Conservation (phyloP, 64 coral and sea anemone species). For the Montipora cactus region DNA sequence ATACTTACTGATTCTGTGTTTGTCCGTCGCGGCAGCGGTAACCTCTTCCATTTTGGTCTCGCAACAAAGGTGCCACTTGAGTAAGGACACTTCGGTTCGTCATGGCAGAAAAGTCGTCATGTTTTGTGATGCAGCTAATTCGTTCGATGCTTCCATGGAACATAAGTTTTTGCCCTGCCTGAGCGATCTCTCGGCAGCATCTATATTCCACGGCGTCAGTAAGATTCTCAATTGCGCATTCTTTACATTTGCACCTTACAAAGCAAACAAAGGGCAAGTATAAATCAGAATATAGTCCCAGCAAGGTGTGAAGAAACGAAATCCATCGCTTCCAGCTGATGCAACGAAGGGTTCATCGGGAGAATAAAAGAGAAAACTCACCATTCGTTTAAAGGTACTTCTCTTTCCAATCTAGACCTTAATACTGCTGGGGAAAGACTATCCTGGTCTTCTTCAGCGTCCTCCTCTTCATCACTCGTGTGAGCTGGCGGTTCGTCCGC, state of each 20-base stretch:
- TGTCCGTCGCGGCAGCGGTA: not conserved
- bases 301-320: constrained; percentile 4
- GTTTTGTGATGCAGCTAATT: constrained; percentile 8
- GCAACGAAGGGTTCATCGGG: not conserved
- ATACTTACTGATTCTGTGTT: not conserved
- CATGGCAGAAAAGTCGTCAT: not conserved
- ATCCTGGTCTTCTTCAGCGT: constrained; percentile 13
- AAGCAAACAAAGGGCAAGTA: not conserved
- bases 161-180: constrained; percentile 13
- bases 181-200: constrained; percentile 17
- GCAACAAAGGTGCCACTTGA: not conserved
- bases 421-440: not conserved
- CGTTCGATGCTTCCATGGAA: constrained; percentile 8
- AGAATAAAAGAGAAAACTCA: constrained; percentile 14
- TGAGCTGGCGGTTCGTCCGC: too few species aligned
- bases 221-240: constrained; percentile 12
- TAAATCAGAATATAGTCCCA: not conserved
- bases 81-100: not conserved
- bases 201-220: not conserved
- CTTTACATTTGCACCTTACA: constrained; percentile 20
- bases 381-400: not conserved
- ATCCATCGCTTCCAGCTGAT: constrained; percentile 13
- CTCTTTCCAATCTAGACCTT: not conserved
- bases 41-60: not conserved
- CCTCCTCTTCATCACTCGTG: not conserved